phyloP scores from a whole-genome alignment of 2,113 vertebrate species.

The Diadophis punctatus region DNA sequence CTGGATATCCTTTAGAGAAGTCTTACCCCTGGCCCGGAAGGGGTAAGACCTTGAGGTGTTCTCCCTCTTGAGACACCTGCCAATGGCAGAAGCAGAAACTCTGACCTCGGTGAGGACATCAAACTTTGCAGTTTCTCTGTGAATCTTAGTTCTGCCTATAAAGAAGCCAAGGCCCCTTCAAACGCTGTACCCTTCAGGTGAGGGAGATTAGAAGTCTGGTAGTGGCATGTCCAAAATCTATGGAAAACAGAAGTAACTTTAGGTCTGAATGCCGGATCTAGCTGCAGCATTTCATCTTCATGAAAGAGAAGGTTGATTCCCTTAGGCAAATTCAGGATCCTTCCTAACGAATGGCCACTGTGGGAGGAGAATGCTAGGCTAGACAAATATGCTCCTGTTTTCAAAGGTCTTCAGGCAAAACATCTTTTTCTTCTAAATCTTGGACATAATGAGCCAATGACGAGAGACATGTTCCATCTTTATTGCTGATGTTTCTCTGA shows the following conservation, averaged over 20 bases:
- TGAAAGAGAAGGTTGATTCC: background rate
- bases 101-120: background rate
- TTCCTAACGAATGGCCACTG: background rate
- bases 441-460: background rate
- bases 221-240: background rate
- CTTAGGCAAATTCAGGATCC: background rate
- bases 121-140: background rate
- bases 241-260: background rate
- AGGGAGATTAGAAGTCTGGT: background rate
- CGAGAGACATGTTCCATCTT: background rate
- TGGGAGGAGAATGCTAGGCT: background rate
- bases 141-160: background rate
- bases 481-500: background rate
- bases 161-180: background rate
- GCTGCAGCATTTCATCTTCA: background rate
- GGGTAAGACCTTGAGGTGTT: background rate
- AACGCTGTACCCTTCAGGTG: background rate
- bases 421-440: background rate
- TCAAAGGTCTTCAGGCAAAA: background rate
- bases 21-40: background rate
- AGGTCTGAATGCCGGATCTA: background rate
- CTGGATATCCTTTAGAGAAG: background rate
- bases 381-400: background rate
- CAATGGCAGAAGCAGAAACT: background rate
- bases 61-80: background rate